Percentiles rank a stretch among this genome's conserved stretches.
Evolutionary conservation across 2,797 vertebrate species (phyloP).

Genomic region (Arremon brunneinucha): DNA sequence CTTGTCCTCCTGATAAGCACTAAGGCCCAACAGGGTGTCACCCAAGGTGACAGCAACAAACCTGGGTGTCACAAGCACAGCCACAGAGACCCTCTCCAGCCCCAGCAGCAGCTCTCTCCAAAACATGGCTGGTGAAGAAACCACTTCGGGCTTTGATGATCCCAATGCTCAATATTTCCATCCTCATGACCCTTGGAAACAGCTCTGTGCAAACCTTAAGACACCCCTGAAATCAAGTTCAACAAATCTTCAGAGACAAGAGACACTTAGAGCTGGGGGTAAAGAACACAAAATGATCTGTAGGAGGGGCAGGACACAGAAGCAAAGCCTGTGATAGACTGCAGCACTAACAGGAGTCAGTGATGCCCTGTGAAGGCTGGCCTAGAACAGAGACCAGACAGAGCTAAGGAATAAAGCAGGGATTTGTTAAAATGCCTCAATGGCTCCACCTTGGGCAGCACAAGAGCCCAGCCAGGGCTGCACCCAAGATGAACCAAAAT

Average conservation of each 20-base stretch:
- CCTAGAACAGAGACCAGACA: not conserved
- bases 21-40: not conserved
- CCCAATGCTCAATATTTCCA: not conserved
- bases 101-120: not conserved
- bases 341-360: not conserved
- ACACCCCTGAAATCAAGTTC: not conserved
- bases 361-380: not conserved
- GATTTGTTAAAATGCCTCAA: not conserved
- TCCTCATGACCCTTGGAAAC: not conserved
- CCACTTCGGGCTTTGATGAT: not conserved
- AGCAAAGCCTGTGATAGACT: not conserved
- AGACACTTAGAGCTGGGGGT: not conserved
- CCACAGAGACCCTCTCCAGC: not conserved
- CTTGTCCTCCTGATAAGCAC: not conserved
- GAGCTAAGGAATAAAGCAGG: not conserved
- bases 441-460: no score
- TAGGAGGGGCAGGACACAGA: not conserved
- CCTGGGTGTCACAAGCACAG: not conserved
- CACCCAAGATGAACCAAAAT: no score
- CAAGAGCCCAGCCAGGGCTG: no score
- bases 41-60: not conserved
- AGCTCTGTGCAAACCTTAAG: not conserved
- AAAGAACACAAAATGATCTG: not conserved
- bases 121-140: not conserved
- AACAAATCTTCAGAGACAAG: not conserved